Evolutionary conservation across 37 sponge, comb jelly and placozoan genomes (phyloP).

Genomic region (Aplysina aerophoba): DNA sequence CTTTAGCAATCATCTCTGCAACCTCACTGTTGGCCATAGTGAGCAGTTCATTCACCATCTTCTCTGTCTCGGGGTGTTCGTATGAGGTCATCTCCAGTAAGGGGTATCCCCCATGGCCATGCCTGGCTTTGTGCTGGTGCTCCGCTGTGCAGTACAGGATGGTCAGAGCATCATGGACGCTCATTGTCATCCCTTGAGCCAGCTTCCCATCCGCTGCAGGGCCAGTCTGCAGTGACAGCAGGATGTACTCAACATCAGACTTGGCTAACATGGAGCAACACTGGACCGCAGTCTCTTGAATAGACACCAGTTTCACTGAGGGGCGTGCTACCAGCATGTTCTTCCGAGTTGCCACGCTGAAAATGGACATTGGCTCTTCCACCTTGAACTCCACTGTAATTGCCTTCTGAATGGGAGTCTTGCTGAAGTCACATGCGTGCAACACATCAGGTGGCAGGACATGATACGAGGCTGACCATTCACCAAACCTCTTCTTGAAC

Average conservation of each 20-base stretch:
- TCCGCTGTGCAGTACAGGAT: background rate
- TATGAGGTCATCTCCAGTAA: background rate
- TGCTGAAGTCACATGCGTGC: too few species aligned
- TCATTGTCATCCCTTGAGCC: too few species aligned
- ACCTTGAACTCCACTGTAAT: too few species aligned
- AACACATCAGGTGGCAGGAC: too few species aligned
- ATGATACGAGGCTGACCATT: too few species aligned
- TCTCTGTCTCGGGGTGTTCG: conserved; percentile 50
- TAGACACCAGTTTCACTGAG: too few species aligned
- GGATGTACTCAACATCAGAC: background rate
- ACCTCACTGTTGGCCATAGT: conserved; percentile 60
- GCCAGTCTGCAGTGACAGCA: background rate
- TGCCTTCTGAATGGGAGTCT: too few species aligned
- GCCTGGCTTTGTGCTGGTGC: background rate
- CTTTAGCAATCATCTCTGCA: conserved; percentile 26
- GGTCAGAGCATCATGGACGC: background rate
- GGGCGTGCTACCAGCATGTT: too few species aligned
- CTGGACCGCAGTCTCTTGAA: too few species aligned
- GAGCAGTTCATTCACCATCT: conserved; percentile 72
- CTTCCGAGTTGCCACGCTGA: too few species aligned
- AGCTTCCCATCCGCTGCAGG: background rate
- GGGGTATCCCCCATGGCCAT: background rate
- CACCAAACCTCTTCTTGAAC: too few species aligned
- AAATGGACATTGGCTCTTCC: too few species aligned
- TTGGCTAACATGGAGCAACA: background rate